These are phyloP conservation scores for Mormyrus lacerda DNA, from an alignment of 2,113 vertebrate genomes.

Conservation along the genomic window DNA sequence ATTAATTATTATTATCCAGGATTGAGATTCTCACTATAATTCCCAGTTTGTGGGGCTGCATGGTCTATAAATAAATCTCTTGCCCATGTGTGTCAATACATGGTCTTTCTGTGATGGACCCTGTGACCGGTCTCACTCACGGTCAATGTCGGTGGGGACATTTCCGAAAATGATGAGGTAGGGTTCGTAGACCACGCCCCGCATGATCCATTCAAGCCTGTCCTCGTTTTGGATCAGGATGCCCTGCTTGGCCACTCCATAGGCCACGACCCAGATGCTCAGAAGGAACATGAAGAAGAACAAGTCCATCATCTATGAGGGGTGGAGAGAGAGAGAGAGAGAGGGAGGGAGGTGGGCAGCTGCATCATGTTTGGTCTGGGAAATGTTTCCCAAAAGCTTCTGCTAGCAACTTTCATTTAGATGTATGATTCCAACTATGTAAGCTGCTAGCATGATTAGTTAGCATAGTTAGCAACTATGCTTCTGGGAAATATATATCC, in stretches of 20 bases:
- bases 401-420: background rate
- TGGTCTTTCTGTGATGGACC: background rate
- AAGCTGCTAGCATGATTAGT: background rate
- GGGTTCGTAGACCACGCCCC: conserved; percentile 84
- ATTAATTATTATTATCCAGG: background rate
- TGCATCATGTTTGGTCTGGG: background rate
- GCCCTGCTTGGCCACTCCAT: conserved; percentile 89
- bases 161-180: conserved; percentile 90
- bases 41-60: background rate
- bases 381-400: background rate
- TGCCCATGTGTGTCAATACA: background rate
- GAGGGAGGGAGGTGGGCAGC: background rate
- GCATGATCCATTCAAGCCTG: conserved; percentile 81
- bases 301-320: conserved; percentile 84
- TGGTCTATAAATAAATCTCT: background rate
- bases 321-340: background rate
- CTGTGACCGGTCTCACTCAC: conserved; percentile 50
- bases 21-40: background rate
- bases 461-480: background rate
- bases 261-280: conserved; percentile 92
- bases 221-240: conserved; percentile 89
- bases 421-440: background rate
- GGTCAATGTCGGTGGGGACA: conserved; percentile 76
- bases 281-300: conserved; percentile 98
- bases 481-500: background rate